Evolutionary conservation across 2,888 invertebrate genomes (phyloP).

Genomic region (Octonoba sinensis): DNA sequence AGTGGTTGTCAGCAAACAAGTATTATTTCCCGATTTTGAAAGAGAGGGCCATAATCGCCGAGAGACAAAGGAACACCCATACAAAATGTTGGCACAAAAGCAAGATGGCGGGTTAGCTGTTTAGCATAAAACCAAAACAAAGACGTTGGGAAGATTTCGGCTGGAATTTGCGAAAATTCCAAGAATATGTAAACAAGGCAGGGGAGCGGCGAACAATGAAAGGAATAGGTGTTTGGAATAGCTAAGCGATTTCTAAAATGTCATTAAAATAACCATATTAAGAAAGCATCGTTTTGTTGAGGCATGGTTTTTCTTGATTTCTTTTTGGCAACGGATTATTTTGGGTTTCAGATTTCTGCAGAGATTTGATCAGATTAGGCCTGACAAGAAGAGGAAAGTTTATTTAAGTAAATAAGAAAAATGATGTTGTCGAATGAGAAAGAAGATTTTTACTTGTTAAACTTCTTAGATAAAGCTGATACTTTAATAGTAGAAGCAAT

Average conservation of each 20-base stretch:
- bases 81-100: slow-evolving; percentile 27
- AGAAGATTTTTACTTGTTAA: too few relatives aligned
- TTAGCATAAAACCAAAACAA: slow-evolving; percentile 55
- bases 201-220: slow-evolving; percentile 39
- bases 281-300: slow-evolving; percentile 4
- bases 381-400: too few relatives aligned
- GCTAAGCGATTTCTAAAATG: slow-evolving; percentile 59
- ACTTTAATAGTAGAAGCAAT: too few relatives aligned
- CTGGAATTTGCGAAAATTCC: slow-evolving; percentile 31
- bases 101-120: slow-evolving; percentile 34
- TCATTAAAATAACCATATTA: slow-evolving; percentile 55
- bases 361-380: too few relatives aligned
- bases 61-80: slow-evolving; percentile 25
- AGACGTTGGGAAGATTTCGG: slow-evolving; percentile 14
- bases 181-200: slow-evolving; percentile 52
- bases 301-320: background rate
- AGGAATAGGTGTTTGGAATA: slow-evolving; percentile 46
- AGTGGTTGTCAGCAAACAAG: slow-evolving; percentile 14
- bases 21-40: slow-evolving; percentile 33
- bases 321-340: too few relatives aligned
- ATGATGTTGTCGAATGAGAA: too few relatives aligned
- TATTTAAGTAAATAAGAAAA: too few relatives aligned
- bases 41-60: slow-evolving; percentile 34
- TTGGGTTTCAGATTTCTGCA: too few relatives aligned
- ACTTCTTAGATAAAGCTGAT: too few relatives aligned